Evolutionary conservation across 92 coral and sea anemone genomes (phyloP), one percentile per base, ranked within the genome.

Genomic region (Palythoa grandis): DNA sequence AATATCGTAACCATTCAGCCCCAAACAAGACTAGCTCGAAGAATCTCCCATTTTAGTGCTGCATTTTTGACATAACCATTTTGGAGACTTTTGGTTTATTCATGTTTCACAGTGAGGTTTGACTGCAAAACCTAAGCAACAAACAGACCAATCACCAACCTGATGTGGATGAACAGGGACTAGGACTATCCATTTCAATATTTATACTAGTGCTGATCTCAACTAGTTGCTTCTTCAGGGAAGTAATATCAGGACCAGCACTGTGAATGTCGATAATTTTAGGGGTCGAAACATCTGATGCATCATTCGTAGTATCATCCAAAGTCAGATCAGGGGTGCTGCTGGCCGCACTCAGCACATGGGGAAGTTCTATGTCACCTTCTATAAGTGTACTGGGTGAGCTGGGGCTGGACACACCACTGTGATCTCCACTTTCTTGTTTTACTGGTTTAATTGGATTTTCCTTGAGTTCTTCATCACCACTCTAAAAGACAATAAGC

Each of bases 81-180:
- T n/a, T n/a, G n/a, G n/a, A n/a, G n/a, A 29, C 35, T 29, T 29
- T 29, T 29, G 35, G 35, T 29, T 0, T 29, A 29, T 29, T 29
- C 35, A 29, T 29, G 35, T 29, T 29, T 29, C 35, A 29, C 35
- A 29, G 35, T 29, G 35, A 29, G 1, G 35, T 29, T 29, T 29
- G 1, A 29, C 35, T 29, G 35, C 35, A 29, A 29, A 29, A 29
- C 35, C 1, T 29, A 29, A 29, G 35, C 35, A 29, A 29, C 35
- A 29, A 1, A 29, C 35, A 29, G 1, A 29, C 35, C 35, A 63
- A 17, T 2, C 6, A 83, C 86, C 16, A 67, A 96, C 99, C 99
- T 74, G 94, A 90, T 1, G 98, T 93, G 5, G 99, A 95, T 7
- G 98, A 98, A 60, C 98, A 94, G 16, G 99, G 96, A 82, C 98